Evolutionary conservation across 2,113 vertebrate genomes (phyloP), one percentile per base, ranked within the genome.

Genomic region (Formicarius rufipectus): DNA sequence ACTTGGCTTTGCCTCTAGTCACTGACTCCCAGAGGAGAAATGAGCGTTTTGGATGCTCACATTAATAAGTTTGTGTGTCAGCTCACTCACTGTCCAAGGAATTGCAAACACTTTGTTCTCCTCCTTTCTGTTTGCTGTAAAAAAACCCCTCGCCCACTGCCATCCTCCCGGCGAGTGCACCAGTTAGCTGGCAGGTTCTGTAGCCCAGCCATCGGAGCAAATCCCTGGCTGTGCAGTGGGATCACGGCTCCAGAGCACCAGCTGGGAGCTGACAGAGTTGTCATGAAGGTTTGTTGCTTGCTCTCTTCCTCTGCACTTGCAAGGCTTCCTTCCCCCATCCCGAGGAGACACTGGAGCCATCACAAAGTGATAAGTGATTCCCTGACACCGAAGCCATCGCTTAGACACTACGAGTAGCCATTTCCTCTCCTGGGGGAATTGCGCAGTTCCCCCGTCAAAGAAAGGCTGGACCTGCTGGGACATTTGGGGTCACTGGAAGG

Each of bases 1-100:
- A 83, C 56, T 94, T 86, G 68, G 42, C 93, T 94, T 87, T 96
- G 64, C 64, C 19, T 87, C 60, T 96, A 90, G 85, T 74, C 66
- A 40, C 53, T 84, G 64, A 47, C 42, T 95, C 85, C 60, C 93
- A 20, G 52, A 78, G 90, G 76, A 94, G 69, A 82, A 95, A 40
- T 23, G 60, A 84, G 52, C 52, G 63, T 81, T 96, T 93, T 81
- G 90, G 47, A 71, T 93, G 72, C 74, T 93, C 87, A n/a, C n/a
- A 10, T 87, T 95, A 94, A 52, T 44, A 87, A 87, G 75, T 88
- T 74, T 88, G 72, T 74, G 63, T 93, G 60, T 95, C 79, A 64
- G 52, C 56, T 95, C 67, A 8, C 68, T 85, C 72, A 8, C 72
- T 74, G 72, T 84, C 72, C 64, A 40, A 88, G 72, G 85, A 93